Conservation (phyloP, 2,113 vertebrate species). For the Thalassoma bifasciatum region DNA sequence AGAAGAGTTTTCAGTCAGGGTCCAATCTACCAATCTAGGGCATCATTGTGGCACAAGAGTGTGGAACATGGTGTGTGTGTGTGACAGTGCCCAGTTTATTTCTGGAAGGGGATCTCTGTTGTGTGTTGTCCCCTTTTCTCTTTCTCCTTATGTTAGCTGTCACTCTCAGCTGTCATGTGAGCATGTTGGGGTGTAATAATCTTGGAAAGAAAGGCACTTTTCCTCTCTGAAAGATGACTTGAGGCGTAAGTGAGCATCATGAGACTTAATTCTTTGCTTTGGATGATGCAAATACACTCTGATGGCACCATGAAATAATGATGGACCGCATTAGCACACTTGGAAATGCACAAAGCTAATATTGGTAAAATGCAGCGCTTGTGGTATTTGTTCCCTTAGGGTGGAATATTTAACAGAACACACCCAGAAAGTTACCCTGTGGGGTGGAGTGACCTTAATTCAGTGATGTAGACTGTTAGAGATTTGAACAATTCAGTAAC, state of each 20-base stretch:
- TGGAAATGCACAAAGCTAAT: conserved; percentile 73
- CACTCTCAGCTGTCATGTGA: neutral
- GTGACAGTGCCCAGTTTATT: conserved; percentile 18
- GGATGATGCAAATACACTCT: conserved; percentile 47
- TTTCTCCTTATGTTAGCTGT: conserved; percentile 15
- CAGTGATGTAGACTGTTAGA: conserved; percentile 27
- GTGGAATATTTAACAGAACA: conserved; percentile 68
- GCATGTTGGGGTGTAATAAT: conserved; percentile 10
- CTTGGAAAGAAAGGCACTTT: neutral
- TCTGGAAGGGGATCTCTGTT: conserved; percentile 1
- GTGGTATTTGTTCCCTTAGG: conserved; percentile 53
- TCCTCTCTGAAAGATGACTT: conserved; percentile 4
- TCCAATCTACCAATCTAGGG: conserved; percentile 13
- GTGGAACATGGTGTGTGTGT: neutral
- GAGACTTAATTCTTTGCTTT: conserved; percentile 31
- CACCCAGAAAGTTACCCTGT: conserved; percentile 61
- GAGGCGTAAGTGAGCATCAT: conserved; percentile 17
- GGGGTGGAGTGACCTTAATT: conserved; percentile 67
- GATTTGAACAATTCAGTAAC: conserved; percentile 34
- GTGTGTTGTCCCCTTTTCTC: conserved; percentile 7
- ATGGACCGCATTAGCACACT: conserved; percentile 65
- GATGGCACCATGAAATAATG: conserved; percentile 71
- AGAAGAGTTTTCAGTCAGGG: neutral
- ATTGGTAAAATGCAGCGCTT: conserved; percentile 51
- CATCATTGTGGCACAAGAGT: conserved; percentile 10